phyloP scores from a whole-genome alignment of 2,113 vertebrate species.

The Otolemur garnettii region DNA sequence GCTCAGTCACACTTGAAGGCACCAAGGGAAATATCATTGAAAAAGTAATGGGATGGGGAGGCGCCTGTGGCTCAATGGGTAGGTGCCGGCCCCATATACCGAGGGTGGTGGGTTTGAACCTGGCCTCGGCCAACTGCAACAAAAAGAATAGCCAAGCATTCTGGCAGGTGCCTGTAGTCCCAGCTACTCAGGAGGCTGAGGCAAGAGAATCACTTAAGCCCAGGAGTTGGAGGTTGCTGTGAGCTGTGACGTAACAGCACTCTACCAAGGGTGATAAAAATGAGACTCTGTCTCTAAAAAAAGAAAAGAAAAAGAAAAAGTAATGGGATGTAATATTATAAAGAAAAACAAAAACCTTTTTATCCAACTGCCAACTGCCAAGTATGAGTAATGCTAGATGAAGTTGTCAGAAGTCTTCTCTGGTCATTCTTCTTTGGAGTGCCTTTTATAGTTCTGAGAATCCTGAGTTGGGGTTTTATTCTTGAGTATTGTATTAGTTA shows the following conservation, averaged over 20 bases:
- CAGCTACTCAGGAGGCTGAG: no score
- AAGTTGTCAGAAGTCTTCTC: neutral
- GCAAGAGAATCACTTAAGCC: no score
- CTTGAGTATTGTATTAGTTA: neutral
- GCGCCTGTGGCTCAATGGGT: no score
- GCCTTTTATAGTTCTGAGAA: neutral
- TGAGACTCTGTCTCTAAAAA: no score
- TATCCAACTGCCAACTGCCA: neutral
- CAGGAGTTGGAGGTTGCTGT: no score
- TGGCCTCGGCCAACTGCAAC: no score
- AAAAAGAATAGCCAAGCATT: no score
- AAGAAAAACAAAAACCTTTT: slow-evolving; percentile 41
- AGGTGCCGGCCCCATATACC: no score
- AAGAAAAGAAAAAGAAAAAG: neutral
- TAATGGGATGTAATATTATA: neutral
- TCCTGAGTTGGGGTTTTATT: neutral
- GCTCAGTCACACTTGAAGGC: slow-evolving; percentile 32
- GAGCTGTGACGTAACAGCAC: no score
- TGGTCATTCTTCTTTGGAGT: neutral
- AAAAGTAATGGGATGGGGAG: neutral
- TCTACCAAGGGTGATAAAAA: no score
- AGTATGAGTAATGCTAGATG: neutral
- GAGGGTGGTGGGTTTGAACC: no score
- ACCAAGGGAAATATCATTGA: slow-evolving; percentile 26
- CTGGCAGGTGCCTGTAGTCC: no score